Base-by-base conservation (phyloP, 2,113 vertebrate species). In the Pelvicachromis taeniatus region DNA sequence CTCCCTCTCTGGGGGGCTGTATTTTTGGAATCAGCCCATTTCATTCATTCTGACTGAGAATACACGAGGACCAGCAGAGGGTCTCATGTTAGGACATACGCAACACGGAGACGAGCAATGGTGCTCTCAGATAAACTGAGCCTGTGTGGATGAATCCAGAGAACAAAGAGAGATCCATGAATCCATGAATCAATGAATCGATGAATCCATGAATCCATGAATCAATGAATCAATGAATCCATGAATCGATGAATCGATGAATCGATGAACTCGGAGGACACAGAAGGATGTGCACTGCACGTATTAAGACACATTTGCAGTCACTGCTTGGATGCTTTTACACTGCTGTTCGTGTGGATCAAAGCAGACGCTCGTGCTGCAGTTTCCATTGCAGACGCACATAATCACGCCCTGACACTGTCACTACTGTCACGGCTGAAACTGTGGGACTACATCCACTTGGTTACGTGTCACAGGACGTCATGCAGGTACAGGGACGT, bases 1-100 rank as follows among this genome's bases (percentile, higher is more conserved):
- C 50, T 86, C 68, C 78, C 56, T 89, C 89, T 93, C 82, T 88
- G 78, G 89, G 83, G 85, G 79, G 54, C 83, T 81, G 78, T 95
- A 94, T 94, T 94, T 95, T 92, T 95, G 93, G 93, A 94, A 87
- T 91, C 81, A 85, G 54, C 92, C 82, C 88, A 90, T 89, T 94
- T 94, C 83, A 91, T 88, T 92, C 83, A 88, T 77, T 79, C 92
- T 80, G 82, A 91, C 86, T 91, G 86, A 90, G 89, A 90, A 93
- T 86, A 89, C 86, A 94, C 78, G 83, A 87, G 83, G 87, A 92
- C 87, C 81, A 85, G 84, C 77, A 58, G 78, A 73, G 77, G 82
- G 89, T 80, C 58, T 84, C 53, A 38, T 91, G 82, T 90, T 6
- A 45, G 56, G 70, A 48, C 90, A 54, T 89, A 89, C 83, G 81